Percentiles rank a stretch among this genome's conserved stretches.
Conservation (phyloP, 2,113 vertebrate species). For the Channa maculata region DNA sequence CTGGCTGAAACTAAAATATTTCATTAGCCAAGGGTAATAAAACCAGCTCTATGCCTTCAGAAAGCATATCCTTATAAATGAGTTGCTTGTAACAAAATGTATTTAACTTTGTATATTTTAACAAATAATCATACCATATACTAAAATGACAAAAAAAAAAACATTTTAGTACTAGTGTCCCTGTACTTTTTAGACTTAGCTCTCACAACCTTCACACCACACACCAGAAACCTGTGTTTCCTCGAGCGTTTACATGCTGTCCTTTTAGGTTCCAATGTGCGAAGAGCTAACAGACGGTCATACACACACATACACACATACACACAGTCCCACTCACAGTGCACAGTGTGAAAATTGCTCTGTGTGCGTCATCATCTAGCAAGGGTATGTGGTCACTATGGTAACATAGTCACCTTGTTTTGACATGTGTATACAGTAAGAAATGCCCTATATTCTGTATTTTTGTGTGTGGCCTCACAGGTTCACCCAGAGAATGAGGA, state of each 20-base stretch:
- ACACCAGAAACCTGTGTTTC: background rate
- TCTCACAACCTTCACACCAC: background rate
- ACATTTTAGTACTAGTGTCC: no score
- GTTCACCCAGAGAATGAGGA: constrained; percentile 98
- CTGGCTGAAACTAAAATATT: constrained; percentile 37
- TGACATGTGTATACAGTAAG: constrained; percentile 20
- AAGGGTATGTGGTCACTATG: constrained; percentile 56
- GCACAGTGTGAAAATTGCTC: constrained; percentile 35
- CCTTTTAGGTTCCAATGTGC: no score
- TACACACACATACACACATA: background rate
- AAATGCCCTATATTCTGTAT: background rate
- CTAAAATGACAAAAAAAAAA: background rate
- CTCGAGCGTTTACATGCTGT: no score
- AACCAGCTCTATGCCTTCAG: background rate
- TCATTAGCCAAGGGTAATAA: constrained; percentile 33
- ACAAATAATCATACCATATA: background rate
- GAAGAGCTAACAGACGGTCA: no score
- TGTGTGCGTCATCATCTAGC: constrained; percentile 40
- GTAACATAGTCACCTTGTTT: constrained; percentile 18
- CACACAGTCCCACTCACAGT: constrained; percentile 28
- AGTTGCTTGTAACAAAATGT: background rate
- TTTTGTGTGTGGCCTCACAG: constrained; percentile 70
- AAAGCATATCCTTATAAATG: background rate
- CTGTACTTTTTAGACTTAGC: background rate
- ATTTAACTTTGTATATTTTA: background rate